Evolutionary conservation across 2,888 invertebrate genomes (phyloP).

Genomic region (Reticulitermes lucifugus): DNA sequence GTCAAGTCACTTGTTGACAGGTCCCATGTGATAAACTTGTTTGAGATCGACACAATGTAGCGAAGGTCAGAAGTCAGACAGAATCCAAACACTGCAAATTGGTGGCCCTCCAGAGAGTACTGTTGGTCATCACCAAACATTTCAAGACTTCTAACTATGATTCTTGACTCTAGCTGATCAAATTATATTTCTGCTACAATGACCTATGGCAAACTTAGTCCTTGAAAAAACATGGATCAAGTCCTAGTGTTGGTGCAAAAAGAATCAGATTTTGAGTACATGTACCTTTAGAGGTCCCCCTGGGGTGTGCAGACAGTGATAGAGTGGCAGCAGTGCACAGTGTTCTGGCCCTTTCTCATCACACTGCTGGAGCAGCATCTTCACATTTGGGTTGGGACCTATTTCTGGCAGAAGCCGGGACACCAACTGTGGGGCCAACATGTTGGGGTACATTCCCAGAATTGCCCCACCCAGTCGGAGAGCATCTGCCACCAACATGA

Average conservation of each 20-base stretch:
- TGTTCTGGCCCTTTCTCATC: constrained; percentile 89
- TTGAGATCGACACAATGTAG: constrained; percentile 96
- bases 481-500: constrained; percentile 94
- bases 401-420: constrained; percentile 94
- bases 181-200: no score
- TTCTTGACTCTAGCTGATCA: no score
- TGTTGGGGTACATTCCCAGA: constrained; percentile 90
- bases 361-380: constrained; percentile 90
- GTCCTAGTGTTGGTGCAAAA: no score
- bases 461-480: constrained; percentile 94
- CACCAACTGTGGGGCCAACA: constrained; percentile 94
- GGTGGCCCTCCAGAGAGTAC: constrained; percentile 98
- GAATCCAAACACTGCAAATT: constrained; percentile 96
- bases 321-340: constrained; percentile 91
- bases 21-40: constrained; percentile 97
- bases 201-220: no score
- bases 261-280: neutral
- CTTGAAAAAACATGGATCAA: no score
- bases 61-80: constrained; percentile 89
- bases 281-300: constrained; percentile 94
- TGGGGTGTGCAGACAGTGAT: constrained; percentile 98
- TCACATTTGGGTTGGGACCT: constrained; percentile 82
- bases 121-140: constrained; percentile 61
- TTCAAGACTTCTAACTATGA: no score
- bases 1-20: constrained; percentile 95